Conservation (phyloP, 2,888 invertebrate genomes). For the Philereme transversata region DNA sequence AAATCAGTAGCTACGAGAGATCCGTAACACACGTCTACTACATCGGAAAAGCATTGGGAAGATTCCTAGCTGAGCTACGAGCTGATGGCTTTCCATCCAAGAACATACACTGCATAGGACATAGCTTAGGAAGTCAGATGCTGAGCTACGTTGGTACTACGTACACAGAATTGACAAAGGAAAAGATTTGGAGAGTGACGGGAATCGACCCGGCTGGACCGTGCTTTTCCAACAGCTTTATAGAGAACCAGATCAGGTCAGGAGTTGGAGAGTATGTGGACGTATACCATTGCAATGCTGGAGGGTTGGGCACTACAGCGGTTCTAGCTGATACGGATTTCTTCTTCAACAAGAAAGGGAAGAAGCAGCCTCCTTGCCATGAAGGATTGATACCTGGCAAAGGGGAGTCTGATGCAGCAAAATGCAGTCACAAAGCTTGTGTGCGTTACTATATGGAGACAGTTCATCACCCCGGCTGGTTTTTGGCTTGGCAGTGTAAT, state of each 20-base stretch:
- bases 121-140: constrained; percentile 74
- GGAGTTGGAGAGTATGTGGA: constrained; percentile 84
- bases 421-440: constrained; percentile 75
- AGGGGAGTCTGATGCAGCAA: constrained; percentile 67
- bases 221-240: constrained; percentile 70
- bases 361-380: constrained; percentile 81
- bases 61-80: constrained; percentile 59
- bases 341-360: constrained; percentile 84
- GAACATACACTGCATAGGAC: constrained; percentile 71
- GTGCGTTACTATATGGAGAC: constrained; percentile 65
- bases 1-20: constrained; percentile 67
- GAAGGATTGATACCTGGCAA: constrained; percentile 62
- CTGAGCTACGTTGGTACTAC: constrained; percentile 59
- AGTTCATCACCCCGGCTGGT: constrained; percentile 61
- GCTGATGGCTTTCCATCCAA: constrained; percentile 60
- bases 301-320: constrained; percentile 76
- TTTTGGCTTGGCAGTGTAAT: constrained; percentile 68
- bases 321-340: constrained; percentile 84
- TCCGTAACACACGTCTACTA: constrained; percentile 65
- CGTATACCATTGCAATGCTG: constrained; percentile 85
- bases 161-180: constrained; percentile 59
- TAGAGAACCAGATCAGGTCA: constrained; percentile 75
- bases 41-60: constrained; percentile 63
- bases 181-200: constrained; percentile 68
- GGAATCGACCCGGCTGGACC: constrained; percentile 77